Conservation (phyloP, 1,140 invertebrate genomes). For the Macrobrachium rosenbergii region DNA sequence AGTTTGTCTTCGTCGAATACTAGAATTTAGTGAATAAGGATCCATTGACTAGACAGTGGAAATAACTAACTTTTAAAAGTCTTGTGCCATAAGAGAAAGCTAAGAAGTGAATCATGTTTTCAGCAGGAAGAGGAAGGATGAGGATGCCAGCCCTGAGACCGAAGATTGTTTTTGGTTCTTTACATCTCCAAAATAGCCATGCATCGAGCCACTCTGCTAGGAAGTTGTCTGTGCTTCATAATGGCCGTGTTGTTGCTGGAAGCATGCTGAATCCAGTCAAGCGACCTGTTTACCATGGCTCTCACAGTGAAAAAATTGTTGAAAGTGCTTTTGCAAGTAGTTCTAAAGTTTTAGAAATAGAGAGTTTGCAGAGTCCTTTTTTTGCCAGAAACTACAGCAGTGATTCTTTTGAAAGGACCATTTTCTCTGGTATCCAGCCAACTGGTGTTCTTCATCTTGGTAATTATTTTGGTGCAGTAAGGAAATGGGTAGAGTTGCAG, state of each 20-base stretch:
- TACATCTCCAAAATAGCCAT: slow-evolving; percentile 3
- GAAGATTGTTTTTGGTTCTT: not conserved
- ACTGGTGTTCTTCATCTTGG: slow-evolving; percentile 94
- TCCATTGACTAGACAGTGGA: not conserved
- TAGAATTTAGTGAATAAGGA: no score
- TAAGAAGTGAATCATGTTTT: slow-evolving; percentile 56
- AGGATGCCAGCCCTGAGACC: not conserved
- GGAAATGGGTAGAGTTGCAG: slow-evolving; percentile 89
- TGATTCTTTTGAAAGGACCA: slow-evolving; percentile 68
- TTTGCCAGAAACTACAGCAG: not conserved
- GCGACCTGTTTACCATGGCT: no score
- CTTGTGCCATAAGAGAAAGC: not conserved
- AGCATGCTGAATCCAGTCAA: no score
- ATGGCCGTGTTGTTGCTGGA: no score
- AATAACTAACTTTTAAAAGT: not conserved
- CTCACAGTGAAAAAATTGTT: no score
- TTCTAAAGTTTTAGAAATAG: no score
- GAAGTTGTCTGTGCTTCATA: no score
- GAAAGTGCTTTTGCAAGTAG: no score
- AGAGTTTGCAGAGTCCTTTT: no score
- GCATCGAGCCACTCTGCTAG: not conserved
- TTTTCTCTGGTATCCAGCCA: slow-evolving; percentile 97
- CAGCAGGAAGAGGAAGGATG: slow-evolving; percentile 47
- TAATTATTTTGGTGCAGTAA: slow-evolving; percentile 96
- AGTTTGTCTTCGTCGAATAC: no score